Base-by-base conservation (phyloP, 37 sponge, comb jelly and placozoan species). In the Diacarnus erythraeanus region DNA sequence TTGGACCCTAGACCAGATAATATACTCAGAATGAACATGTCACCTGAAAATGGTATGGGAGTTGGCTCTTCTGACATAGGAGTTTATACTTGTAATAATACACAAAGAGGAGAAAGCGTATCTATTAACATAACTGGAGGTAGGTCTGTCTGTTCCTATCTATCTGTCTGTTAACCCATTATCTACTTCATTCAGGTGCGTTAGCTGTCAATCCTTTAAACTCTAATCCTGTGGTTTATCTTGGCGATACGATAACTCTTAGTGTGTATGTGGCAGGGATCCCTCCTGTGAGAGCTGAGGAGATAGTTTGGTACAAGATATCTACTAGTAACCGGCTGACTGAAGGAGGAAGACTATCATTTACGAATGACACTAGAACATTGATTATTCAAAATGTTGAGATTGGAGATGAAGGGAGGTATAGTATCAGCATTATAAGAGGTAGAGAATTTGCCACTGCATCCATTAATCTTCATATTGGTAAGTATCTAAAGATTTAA, bases 51-150 rank as follows among this genome's bases (percentile, higher is more conserved):
- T 36, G 59, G n/a, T 8, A 25, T 21, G 0, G 25, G 26, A 15
- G 20, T 80, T 0, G 25, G 5, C 26, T 71, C 56, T 39, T 35
- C 54, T 0, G 57, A 80, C 36, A 3, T 70, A 25, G 80, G 41
- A 0, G 35, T 70, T n/a, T 80, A 80, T 57, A 54, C 36, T 17
- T 80, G 80, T 57, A 23, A 0, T 22, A 71, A 80, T 37, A 20
- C 15, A 6, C 15, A 1, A 5, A 80, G 59, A 21, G 41, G 41
- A 10, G 71, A 69, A 18, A 2, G 25, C 0, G 15, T 70, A 18
- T 26, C 35, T 22, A 33, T 80, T 25, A 80, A 70, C 29, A 71
- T 80, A 57, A 80, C 80, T 0, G 39, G 15, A 18, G 38, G 80
- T 47, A 47, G 51, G 12, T 47, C n/a, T n/a, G n/a, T n/a, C n/a